A percentile compares a stretch with the other conserved stretches of the same genome.
These are phyloP conservation scores for Myripristis murdjan DNA, from an alignment of 2,797 vertebrate species.

Conservation along the genomic window DNA sequence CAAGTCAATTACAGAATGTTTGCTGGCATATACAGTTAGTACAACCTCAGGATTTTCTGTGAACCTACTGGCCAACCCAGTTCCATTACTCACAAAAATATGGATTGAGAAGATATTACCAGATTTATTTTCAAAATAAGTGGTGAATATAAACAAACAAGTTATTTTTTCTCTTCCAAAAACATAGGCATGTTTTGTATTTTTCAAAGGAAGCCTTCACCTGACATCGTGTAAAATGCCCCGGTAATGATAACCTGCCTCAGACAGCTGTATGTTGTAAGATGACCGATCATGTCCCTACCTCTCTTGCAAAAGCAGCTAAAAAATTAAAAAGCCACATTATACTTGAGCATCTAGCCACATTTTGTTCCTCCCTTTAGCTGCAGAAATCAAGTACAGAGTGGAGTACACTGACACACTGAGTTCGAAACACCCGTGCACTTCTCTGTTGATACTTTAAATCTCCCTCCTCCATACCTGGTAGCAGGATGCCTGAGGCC, in stretches of 20 bases:
- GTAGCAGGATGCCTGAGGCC: constrained; percentile 97
- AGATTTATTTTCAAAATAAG: too few relatives aligned
- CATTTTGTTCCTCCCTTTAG: not conserved
- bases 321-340: constrained; percentile 19
- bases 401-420: not conserved
- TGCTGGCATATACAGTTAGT: too few relatives aligned
- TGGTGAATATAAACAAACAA: too few relatives aligned
- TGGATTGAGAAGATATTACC: too few relatives aligned
- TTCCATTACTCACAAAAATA: too few relatives aligned
- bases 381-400: too few relatives aligned
- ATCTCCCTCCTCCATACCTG: constrained; percentile 83
- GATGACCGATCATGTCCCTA: constrained; percentile 37
- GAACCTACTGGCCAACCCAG: too few relatives aligned
- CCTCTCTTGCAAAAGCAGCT: constrained; percentile 32
- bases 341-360: constrained; percentile 18
- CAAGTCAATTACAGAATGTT: too few relatives aligned
- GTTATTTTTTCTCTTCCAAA: too few relatives aligned
- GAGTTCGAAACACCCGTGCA: not conserved
- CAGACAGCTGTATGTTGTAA: constrained; percentile 38
- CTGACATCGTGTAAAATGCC: constrained; percentile 47
- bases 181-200: not conserved
- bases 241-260: constrained; percentile 35
- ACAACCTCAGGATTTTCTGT: too few relatives aligned
- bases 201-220: constrained; percentile 33
- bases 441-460: not conserved